phyloP scores from a whole-genome alignment of 1,140 invertebrate species.

The Xylocopa sonorina region DNA sequence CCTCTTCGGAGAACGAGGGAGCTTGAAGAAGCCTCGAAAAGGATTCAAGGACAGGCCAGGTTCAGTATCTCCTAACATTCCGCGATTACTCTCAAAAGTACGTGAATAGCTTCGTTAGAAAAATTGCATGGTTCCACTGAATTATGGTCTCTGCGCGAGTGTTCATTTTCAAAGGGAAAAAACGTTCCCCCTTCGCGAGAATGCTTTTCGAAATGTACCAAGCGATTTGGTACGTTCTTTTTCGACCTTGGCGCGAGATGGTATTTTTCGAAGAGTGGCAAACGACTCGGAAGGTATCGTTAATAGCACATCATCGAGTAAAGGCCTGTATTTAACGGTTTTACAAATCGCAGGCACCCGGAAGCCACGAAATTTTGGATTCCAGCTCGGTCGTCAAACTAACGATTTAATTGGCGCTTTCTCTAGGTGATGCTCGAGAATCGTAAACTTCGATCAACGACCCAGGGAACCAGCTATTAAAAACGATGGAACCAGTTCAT shows the following conservation, averaged over 20 bases:
- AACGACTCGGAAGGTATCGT: conserved; percentile 22
- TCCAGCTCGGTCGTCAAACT: neutral
- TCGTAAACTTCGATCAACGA: conserved; percentile 17
- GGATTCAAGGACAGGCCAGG: conserved; percentile 31
- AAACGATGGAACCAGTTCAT: neutral
- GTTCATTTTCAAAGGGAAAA: neutral
- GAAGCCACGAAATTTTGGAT: conserved; percentile 14
- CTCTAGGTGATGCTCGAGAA: neutral
- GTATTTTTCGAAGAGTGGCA: neutral
- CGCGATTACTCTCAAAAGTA: conserved; percentile 39
- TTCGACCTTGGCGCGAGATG: neutral
- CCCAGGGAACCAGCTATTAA: neutral
- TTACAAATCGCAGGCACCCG: neutral
- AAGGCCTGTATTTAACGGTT: conserved; percentile 32
- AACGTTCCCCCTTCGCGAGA: neutral
- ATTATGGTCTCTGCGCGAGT: conserved; percentile 16
- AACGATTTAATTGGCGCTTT: conserved; percentile 24
- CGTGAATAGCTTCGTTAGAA: conserved; percentile 13
- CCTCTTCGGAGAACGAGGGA: neutral
- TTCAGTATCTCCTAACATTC: conserved; percentile 30
- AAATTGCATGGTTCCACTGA: conserved; percentile 29
- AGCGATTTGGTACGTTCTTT: neutral
- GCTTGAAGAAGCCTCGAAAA: conserved; percentile 15
- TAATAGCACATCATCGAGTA: conserved; percentile 35
- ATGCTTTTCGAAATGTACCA: conserved; percentile 3